These are phyloP conservation scores for Hystrix cristata DNA, from an alignment of 2,113 vertebrate species.

Conservation along the genomic window DNA sequence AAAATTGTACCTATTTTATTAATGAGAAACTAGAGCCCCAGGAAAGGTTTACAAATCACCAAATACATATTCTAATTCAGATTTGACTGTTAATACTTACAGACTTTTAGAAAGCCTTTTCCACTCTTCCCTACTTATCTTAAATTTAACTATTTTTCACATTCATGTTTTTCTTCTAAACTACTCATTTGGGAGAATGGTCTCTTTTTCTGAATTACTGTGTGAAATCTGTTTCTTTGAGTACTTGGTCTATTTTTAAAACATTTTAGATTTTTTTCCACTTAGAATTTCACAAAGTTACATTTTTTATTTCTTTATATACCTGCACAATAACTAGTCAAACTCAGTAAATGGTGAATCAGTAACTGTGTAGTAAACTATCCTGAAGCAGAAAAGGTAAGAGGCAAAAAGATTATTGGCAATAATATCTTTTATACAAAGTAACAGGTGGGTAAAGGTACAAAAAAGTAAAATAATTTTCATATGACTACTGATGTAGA, in stretches of 20 bases:
- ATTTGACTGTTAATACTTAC: neutral
- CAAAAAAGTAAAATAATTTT: neutral
- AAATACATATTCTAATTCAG: neutral
- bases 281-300: neutral
- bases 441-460: neutral
- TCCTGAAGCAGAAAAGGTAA: neutral
- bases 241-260: neutral
- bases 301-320: slow-evolving; percentile 5
- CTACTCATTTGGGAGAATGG: neutral
- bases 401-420: slow-evolving; percentile 13
- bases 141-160: neutral
- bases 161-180: slow-evolving; percentile 10
- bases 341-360: neutral
- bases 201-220: neutral
- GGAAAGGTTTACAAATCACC: neutral
- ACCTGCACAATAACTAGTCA: neutral
- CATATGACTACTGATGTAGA: neutral
- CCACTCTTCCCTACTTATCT: neutral
- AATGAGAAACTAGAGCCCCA: neutral
- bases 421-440: neutral
- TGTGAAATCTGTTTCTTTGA: neutral
- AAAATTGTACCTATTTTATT: neutral
- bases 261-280: neutral
- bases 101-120: neutral
- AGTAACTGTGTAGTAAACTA: neutral